phyloP scores from a whole-genome alignment of 2,888 invertebrate genomes.

The Scrobipalpa atriplicella region DNA sequence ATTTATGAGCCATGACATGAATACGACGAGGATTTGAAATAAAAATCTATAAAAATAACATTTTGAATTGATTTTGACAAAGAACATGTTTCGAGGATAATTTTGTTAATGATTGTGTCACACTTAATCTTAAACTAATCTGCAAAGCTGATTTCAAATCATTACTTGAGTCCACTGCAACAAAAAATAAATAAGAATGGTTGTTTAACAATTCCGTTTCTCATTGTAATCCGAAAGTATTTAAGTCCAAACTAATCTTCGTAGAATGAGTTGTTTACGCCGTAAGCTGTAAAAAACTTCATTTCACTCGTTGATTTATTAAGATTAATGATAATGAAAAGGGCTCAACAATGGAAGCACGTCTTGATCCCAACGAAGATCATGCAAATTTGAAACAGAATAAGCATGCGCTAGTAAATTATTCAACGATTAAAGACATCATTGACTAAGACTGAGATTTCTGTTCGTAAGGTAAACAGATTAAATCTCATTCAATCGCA shows the following conservation, averaged over 20 bases:
- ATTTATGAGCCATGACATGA: too few relatives aligned
- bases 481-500: conserved; percentile 73
- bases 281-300: not conserved
- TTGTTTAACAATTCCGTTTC: not conserved
- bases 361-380: conserved; percentile 23
- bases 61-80: too few relatives aligned
- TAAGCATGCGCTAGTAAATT: conserved; percentile 66
- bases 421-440: conserved; percentile 71
- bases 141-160: not conserved
- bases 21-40: too few relatives aligned
- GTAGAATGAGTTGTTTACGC: conserved; percentile 18
- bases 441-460: conserved; percentile 55
- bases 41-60: too few relatives aligned
- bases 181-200: not conserved
- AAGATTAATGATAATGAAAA: conserved; percentile 18
- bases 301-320: conserved; percentile 16
- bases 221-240: not conserved
- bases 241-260: not conserved
- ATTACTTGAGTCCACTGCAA: not conserved
- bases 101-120: too few relatives aligned
- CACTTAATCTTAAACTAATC: too few relatives aligned
- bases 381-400: conserved; percentile 46
- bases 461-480: conserved; percentile 67
- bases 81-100: too few relatives aligned
- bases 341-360: conserved; percentile 20